Conservation (phyloP, 2,113 vertebrate genomes). For the Rhinolophus sinicus region DNA sequence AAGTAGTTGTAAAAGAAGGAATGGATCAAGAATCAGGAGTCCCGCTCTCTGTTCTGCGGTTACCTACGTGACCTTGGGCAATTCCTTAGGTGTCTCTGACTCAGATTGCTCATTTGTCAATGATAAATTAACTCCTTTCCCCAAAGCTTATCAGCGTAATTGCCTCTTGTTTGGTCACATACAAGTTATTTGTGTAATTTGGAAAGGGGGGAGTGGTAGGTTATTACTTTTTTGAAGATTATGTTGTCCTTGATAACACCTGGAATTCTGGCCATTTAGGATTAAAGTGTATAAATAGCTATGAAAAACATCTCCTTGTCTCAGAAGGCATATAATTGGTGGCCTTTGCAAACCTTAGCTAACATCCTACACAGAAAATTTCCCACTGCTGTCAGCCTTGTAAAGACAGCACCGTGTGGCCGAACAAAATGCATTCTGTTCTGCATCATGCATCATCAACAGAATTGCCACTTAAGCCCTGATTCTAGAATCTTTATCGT, state of each 20-base stretch:
- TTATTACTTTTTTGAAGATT: constrained; percentile 37
- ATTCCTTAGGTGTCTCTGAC: background rate
- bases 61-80: background rate
- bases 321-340: constrained; percentile 32
- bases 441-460: constrained; percentile 58
- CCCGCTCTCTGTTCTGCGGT: background rate
- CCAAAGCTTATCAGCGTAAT: background rate
- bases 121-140: background rate
- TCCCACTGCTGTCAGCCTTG: background rate
- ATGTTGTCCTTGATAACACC: background rate
- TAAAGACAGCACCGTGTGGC: background rate
- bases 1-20: background rate
- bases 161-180: background rate
- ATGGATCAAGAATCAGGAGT: background rate
- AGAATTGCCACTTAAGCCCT: constrained; percentile 60
- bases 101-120: background rate
- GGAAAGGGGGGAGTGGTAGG: background rate
- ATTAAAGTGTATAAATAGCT: constrained; percentile 57
- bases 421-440: constrained; percentile 4
- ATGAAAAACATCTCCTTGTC: constrained; percentile 28
- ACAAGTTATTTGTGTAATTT: background rate
- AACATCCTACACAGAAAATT: background rate
- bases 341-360: constrained; percentile 45
- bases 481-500: constrained; percentile 66
- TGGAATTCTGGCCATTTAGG: constrained; percentile 11